phyloP scores from a whole-genome alignment of 1,140 invertebrate species.

The Caenorhabditis latens region DNA sequence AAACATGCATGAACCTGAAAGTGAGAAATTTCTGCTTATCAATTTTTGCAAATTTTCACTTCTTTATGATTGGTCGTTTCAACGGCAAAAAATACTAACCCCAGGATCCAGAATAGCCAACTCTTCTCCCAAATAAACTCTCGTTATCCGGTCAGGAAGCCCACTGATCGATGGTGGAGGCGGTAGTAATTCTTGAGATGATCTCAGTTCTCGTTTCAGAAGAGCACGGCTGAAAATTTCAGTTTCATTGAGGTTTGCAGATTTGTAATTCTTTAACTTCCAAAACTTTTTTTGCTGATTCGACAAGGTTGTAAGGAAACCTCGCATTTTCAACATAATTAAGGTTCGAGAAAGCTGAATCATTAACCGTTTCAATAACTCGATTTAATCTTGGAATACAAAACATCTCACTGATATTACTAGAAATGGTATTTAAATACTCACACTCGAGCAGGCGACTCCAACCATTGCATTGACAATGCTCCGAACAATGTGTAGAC shows the following conservation, averaged over 20 bases:
- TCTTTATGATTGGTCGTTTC: too few species aligned
- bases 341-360: too few species aligned
- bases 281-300: background rate
- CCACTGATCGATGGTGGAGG: background rate
- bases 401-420: too few species aligned
- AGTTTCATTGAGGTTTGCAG: too few species aligned
- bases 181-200: background rate
- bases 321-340: too few species aligned
- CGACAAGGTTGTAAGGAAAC: too few species aligned
- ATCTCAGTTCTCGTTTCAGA: background rate
- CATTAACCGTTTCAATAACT: too few species aligned
- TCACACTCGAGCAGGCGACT: slow-evolving; percentile 22
- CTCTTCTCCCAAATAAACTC: slow-evolving; percentile 35
- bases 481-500: slow-evolving; percentile 19
- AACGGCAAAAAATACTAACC: too few species aligned
- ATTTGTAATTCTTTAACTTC: background rate
- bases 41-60: too few species aligned
- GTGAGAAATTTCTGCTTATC: background rate
- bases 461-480: slow-evolving; percentile 43
- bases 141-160: background rate
- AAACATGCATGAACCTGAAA: slow-evolving; percentile 24
- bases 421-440: too few species aligned
- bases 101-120: slow-evolving; percentile 19
- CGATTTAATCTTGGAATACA: too few species aligned
- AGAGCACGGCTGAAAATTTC: background rate